These are phyloP conservation scores for Eupithecia subumbrata DNA, from an alignment of 2,888 invertebrate genomes.

Conservation along the genomic window DNA sequence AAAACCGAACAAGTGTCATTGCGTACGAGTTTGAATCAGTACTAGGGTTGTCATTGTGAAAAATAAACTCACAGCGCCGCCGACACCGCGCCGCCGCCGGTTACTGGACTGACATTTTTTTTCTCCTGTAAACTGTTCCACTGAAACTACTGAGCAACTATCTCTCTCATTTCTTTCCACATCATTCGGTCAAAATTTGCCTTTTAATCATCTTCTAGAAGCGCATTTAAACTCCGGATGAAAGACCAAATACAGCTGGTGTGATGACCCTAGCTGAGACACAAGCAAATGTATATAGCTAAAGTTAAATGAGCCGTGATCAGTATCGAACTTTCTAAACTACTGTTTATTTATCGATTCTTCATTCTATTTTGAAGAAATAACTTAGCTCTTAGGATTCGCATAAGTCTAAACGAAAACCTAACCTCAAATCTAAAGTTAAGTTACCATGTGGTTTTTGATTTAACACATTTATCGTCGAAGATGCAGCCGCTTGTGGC, in stretches of 20 bases:
- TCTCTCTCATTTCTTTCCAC: background rate
- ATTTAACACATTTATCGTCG: background rate
- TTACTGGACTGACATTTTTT: background rate
- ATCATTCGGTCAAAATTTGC: background rate
- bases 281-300: conserved; percentile 70
- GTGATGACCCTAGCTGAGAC: background rate
- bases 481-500: no score
- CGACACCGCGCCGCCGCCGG: background rate
- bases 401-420: background rate
- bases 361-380: conserved; percentile 42
- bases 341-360: conserved; percentile 61
- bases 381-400: background rate
- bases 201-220: background rate
- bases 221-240: background rate
- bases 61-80: background rate
- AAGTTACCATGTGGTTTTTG: background rate
- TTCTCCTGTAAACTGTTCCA: background rate
- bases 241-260: background rate
- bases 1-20: conserved; percentile 71
- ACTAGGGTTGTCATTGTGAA: conserved; percentile 42
- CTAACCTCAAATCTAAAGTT: background rate
- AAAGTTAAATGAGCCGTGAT: conserved; percentile 72
- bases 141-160: background rate
- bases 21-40: conserved; percentile 63
- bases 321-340: conserved; percentile 63